Evolutionary conservation across 2,797 vertebrate genomes (phyloP), one percentile per base, ranked within the genome.

Genomic region (Luscinia luscinia): DNA sequence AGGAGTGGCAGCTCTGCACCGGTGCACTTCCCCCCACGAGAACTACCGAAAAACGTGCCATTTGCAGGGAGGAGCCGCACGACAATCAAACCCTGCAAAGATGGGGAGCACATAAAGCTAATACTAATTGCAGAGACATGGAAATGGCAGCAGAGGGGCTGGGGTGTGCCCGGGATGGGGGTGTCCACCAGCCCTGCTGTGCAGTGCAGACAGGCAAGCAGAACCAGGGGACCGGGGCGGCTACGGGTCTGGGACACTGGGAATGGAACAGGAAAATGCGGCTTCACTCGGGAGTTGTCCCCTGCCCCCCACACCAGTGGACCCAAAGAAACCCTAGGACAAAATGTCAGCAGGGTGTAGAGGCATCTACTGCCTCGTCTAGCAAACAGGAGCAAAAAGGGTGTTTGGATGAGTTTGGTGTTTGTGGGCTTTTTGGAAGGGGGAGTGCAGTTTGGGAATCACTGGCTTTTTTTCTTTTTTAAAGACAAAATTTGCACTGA

Each of bases 151-250:
- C 7, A 4, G 64, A 62, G 26, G 20, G 51, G 28, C 51, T 43
- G 54, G 11, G 43, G 16, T n/a, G 58, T 40, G n/a, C 45, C 45
- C 3, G 2, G 34, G 32, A 36, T 1, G 2, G 34, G 26, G 8
- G 36, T 93, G 34, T 45, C 34, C 45, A 48, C 36, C 55, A 80
- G 48, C 15, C 24, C 22, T 73, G 52, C 45, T n/a, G 18, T 19
- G 41, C 1, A 0, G 0, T 9, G 40, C 34, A n/a, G 46, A n/a
- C 9, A 48, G 27, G 49, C 24, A 45, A 64, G 41, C 51, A 24
- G 28, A 12, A 12, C 43, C 34, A 26, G 26, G 13, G 11, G 6
- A 84, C 15, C 0, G 0, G 27, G 49, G 27, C 1, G 1, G 26
- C 18, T 4, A 2, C 1, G 0, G 22, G 28, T 20, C 0, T 7